Percentiles rank a stretch among this genome's conserved stretches.
phyloP scores from a whole-genome alignment of 2,797 vertebrate genomes.

The Epinephelus coioides region DNA sequence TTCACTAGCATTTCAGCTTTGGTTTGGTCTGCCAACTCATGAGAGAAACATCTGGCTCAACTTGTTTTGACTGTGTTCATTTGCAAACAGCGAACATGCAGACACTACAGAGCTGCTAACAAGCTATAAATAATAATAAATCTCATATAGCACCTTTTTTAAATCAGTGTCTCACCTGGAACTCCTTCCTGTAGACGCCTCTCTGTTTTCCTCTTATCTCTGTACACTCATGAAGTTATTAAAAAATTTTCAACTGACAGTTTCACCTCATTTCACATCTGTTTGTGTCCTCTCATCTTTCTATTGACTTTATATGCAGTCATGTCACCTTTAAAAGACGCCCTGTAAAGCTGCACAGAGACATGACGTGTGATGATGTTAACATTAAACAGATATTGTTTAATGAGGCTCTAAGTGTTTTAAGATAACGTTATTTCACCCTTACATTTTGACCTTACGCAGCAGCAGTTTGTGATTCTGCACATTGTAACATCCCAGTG shows the following conservation, averaged over 20 bases:
- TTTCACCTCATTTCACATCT: too few relatives aligned
- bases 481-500: not conserved
- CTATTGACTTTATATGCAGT: too few relatives aligned
- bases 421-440: not conserved
- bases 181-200: too few relatives aligned
- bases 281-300: too few relatives aligned
- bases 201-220: too few relatives aligned
- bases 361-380: not conserved
- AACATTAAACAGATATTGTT: not conserved
- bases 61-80: too few relatives aligned
- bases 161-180: not conserved
- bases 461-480: not conserved
- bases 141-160: not conserved
- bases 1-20: not conserved
- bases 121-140: not conserved
- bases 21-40: not conserved
- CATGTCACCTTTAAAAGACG: not conserved
- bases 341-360: not conserved
- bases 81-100: too few relatives aligned
- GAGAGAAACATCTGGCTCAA: too few relatives aligned
- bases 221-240: too few relatives aligned
- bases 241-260: too few relatives aligned
- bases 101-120: not conserved
- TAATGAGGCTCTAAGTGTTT: not conserved
- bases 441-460: not conserved